phyloP scores from a whole-genome alignment of 2,113 vertebrate genomes.

The Ciconia stormi region DNA sequence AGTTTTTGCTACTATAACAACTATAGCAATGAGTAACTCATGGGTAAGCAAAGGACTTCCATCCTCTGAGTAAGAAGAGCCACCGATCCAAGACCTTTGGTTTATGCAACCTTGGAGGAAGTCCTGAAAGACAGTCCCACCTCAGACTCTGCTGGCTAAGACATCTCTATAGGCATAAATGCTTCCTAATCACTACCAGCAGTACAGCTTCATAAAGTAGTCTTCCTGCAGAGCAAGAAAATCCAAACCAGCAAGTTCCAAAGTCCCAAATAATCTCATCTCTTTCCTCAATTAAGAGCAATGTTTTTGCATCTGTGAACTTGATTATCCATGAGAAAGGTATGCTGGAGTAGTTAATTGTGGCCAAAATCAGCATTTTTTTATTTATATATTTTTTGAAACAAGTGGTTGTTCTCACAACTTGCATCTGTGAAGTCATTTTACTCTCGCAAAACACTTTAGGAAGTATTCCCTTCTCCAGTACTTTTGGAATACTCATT shows the following conservation, averaged over 20 bases:
- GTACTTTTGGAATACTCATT: rapidly evolving
- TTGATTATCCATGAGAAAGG: not conserved
- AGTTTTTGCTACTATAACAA: not conserved
- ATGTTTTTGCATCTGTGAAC: not conserved
- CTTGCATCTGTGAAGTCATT: not conserved
- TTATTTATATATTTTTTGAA: not conserved
- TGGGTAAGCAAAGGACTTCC: not conserved
- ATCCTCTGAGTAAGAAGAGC: not conserved
- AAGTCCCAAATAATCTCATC: conserved; percentile 40
- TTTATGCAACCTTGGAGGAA: not conserved
- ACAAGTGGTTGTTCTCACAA: not conserved
- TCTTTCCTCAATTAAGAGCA: not conserved
- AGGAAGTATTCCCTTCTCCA: not conserved
- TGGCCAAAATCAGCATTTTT: not conserved
- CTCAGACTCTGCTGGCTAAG: not conserved
- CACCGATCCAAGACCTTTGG: not conserved
- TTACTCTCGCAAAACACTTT: not conserved
- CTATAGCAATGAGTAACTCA: not conserved
- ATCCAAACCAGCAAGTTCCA: conserved; percentile 35
- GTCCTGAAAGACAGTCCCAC: not conserved
- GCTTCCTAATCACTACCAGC: not conserved
- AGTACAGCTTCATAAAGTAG: not conserved
- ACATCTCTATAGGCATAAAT: not conserved
- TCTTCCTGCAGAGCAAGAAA: conserved; percentile 52
- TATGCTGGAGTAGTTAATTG: not conserved